A percentile compares a stretch with the other conserved stretches of the same genome.
Conservation (phyloP, 1,140 invertebrate genomes). For the Caenorhabditis briggsae region DNA sequence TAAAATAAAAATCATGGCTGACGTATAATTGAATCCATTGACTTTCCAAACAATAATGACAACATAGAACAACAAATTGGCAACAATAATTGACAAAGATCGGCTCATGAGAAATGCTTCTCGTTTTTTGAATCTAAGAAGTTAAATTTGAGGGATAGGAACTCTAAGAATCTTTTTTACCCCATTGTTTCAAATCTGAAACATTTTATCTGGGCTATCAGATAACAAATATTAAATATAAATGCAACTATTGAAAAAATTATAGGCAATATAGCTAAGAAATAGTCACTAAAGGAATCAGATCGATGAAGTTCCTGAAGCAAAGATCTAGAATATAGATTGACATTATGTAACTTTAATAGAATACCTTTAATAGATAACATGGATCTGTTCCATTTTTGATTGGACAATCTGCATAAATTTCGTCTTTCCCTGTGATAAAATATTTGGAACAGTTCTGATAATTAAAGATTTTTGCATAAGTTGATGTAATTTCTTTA, state of each 20-base stretch:
- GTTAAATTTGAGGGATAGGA: not conserved
- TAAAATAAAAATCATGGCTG: constrained; percentile 68
- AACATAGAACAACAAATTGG: constrained; percentile 69
- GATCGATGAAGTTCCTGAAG: constrained; percentile 69
- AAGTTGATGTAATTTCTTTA: not conserved
- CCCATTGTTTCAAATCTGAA: constrained; percentile 34
- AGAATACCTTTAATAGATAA: constrained; percentile 15
- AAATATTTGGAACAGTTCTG: constrained; percentile 43
- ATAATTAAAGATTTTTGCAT: not conserved
- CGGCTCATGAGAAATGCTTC: constrained; percentile 69
- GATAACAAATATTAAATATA: constrained; percentile 63
- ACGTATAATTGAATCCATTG: constrained; percentile 65
- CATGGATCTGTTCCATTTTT: constrained; percentile 41
- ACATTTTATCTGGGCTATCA: constrained; percentile 50
- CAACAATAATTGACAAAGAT: constrained; percentile 64
- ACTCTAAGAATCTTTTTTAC: not conserved
- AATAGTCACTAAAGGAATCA: constrained; percentile 69
- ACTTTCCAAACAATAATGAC: constrained; percentile 70
- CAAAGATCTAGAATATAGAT: not conserved
- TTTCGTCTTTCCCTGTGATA: constrained; percentile 31
- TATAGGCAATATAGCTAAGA: constrained; percentile 67
- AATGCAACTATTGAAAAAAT: constrained; percentile 67
- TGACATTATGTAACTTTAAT: not conserved
- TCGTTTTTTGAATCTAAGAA: constrained; percentile 69
- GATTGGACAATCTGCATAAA: constrained; percentile 24